Conservation (phyloP, 53 echinoderm and acorn worm genomes). For the Temnopleurus reevesii region DNA sequence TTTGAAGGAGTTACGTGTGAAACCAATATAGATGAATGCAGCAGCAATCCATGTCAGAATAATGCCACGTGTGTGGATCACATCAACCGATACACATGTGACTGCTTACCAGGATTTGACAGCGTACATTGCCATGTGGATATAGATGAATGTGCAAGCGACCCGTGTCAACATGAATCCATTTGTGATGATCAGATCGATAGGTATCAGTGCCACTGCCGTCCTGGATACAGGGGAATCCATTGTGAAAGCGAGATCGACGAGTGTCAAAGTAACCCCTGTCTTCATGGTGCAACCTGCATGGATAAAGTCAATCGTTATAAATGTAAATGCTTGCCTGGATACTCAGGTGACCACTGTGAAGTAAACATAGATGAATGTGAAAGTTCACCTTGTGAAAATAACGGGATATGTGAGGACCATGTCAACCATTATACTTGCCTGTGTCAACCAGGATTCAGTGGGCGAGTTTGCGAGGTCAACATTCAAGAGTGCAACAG, state of each 20-base stretch:
- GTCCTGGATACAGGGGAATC: conserved; percentile 54
- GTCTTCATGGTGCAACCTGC: conserved; percentile 53
- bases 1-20: conserved; percentile 64
- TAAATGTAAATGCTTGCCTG: conserved; percentile 50
- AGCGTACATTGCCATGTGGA: conserved; percentile 60
- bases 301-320: conserved; percentile 14
- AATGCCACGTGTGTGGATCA: conserved; percentile 57
- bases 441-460: conserved; percentile 55
- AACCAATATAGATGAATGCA: conserved; percentile 52
- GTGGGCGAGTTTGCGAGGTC: conserved; percentile 57
- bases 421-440: conserved; percentile 48
- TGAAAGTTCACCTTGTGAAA: conserved; percentile 42
- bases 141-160: conserved; percentile 61
- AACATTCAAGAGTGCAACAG: conserved; percentile 61
- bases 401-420: conserved; percentile 57
- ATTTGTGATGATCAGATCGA: conserved; percentile 54
- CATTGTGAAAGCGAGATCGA: conserved; percentile 61
- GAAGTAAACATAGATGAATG: conserved; percentile 64
- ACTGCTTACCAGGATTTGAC: conserved; percentile 52
- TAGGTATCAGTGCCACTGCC: conserved; percentile 58
- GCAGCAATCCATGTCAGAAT: conserved; percentile 58
- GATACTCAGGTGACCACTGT: conserved; percentile 42
- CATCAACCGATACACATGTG: conserved; percentile 23
- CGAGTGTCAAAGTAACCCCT: conserved; percentile 63
- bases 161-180: conserved; percentile 60